These are phyloP conservation scores for Bombus superbus DNA, from an alignment of 1,140 invertebrate genomes.

Conservation along the genomic window DNA sequence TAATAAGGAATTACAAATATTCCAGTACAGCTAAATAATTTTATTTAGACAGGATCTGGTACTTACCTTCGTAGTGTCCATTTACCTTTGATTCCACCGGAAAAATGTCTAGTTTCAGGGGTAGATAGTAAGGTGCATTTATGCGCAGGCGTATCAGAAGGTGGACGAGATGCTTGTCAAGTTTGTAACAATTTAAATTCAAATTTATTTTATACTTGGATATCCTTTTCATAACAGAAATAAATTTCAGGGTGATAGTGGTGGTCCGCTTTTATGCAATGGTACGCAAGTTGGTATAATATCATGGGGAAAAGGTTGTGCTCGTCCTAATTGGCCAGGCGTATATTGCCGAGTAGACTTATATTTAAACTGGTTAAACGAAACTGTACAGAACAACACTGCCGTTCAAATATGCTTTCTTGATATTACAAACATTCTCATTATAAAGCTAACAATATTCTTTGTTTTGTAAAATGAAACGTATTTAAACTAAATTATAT, in stretches of 20 bases:
- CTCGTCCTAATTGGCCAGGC: constrained; percentile 85
- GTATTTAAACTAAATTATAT: background rate
- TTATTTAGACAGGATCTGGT: constrained; percentile 37
- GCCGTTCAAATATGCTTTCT: background rate
- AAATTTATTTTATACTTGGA: background rate
- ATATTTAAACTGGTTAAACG: constrained; percentile 85
- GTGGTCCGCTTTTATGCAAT: constrained; percentile 76
- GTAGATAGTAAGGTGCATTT: constrained; percentile 69
- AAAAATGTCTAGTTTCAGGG: constrained; percentile 48
- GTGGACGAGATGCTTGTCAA: constrained; percentile 84
- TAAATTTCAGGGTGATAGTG: constrained; percentile 76
- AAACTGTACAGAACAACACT: constrained; percentile 57
- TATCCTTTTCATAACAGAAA: background rate
- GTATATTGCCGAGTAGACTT: constrained; percentile 88
- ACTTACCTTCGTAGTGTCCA: constrained; percentile 64
- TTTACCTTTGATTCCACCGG: constrained; percentile 63
- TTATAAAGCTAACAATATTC: background rate
- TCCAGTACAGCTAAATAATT: background rate
- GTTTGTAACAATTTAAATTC: constrained; percentile 67
- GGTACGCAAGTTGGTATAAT: constrained; percentile 84
- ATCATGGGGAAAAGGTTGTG: constrained; percentile 90
- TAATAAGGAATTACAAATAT: background rate
- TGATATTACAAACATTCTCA: background rate
- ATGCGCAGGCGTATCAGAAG: constrained; percentile 84
- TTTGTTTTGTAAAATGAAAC: background rate